A percentile compares a stretch with the other conserved stretches of the same genome.
phyloP scores from a whole-genome alignment of 2,888 invertebrate species.

The Gonocerus acuteangulatus region DNA sequence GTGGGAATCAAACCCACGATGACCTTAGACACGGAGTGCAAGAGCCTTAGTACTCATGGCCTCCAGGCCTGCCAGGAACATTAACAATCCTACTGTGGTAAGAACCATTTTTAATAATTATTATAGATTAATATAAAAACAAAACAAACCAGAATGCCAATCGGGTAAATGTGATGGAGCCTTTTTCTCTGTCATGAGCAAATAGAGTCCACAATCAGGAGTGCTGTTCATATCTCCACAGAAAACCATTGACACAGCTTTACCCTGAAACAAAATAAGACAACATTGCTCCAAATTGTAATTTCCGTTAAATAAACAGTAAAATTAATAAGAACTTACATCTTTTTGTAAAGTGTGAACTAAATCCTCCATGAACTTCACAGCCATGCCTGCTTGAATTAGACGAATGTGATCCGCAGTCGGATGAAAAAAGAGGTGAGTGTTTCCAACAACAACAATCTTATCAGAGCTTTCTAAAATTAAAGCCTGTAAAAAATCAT shows the following conservation, averaged over 20 bases:
- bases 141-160: conserved; percentile 66
- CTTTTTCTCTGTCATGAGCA: conserved; percentile 62
- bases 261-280: not conserved
- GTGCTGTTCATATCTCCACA: conserved; percentile 92
- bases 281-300: not conserved
- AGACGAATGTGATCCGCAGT: conserved; percentile 83
- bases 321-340: not conserved
- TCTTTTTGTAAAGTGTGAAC: conserved; percentile 40
- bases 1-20: too few relatives aligned
- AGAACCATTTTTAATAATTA: too few relatives aligned
- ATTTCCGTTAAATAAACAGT: not conserved
- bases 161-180: conserved; percentile 60
- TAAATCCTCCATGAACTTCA: conserved; percentile 60
- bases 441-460: conserved; percentile 67
- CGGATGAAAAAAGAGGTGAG: conserved; percentile 90
- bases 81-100: too few relatives aligned
- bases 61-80: too few relatives aligned
- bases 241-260: conserved; percentile 58
- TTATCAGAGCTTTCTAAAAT: conserved; percentile 52
- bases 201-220: conserved; percentile 73
- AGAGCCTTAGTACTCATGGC: too few relatives aligned
- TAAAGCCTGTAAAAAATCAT: conserved; percentile 47
- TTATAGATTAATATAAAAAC: too few relatives aligned
- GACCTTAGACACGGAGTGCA: too few relatives aligned
- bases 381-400: conserved; percentile 68